Evolutionary conservation across 1,140 invertebrate genomes (phyloP).

Genomic region (Choristoneura fumiferana): DNA sequence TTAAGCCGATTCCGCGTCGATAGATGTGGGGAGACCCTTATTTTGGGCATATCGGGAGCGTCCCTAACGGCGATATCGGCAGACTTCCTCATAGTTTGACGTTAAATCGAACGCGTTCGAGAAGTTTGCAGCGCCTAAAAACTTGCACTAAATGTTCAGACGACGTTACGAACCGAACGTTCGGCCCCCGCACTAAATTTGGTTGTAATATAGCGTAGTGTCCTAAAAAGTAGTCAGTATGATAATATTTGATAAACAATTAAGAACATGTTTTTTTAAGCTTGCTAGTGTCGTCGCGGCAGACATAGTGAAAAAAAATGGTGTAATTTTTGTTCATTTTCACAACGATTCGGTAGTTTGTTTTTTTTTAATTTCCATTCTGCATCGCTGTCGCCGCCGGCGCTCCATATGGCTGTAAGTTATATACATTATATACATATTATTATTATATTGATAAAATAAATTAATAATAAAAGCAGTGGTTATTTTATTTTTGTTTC

Average conservation of each 20-base stretch:
- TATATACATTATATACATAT: slow-evolving; percentile 76
- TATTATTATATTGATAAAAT: slow-evolving; percentile 76
- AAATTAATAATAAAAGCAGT: slow-evolving; percentile 73
- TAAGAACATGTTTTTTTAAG: slow-evolving; percentile 50
- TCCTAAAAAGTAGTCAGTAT: slow-evolving; percentile 33
- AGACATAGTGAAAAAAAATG: slow-evolving; percentile 24
- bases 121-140: too few species aligned
- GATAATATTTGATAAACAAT: slow-evolving; percentile 35
- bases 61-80: too few species aligned
- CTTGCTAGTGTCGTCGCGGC: slow-evolving; percentile 39
- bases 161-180: too few species aligned
- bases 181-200: background rate
- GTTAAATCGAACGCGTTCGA: too few species aligned
- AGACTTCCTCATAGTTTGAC: too few species aligned
- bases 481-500: slow-evolving; percentile 35
- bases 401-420: slow-evolving; percentile 65
- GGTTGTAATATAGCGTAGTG: slow-evolving; percentile 17
- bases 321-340: slow-evolving; percentile 49
- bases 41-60: too few species aligned
- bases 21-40: too few species aligned
- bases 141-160: too few species aligned
- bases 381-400: slow-evolving; percentile 26
- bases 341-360: slow-evolving; percentile 19
- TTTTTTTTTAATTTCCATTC: slow-evolving; percentile 23
- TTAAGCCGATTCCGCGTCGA: too few species aligned